These are phyloP conservation scores for Apis dorsata DNA, from an alignment of 1,140 invertebrate species.

Conservation along the genomic window DNA sequence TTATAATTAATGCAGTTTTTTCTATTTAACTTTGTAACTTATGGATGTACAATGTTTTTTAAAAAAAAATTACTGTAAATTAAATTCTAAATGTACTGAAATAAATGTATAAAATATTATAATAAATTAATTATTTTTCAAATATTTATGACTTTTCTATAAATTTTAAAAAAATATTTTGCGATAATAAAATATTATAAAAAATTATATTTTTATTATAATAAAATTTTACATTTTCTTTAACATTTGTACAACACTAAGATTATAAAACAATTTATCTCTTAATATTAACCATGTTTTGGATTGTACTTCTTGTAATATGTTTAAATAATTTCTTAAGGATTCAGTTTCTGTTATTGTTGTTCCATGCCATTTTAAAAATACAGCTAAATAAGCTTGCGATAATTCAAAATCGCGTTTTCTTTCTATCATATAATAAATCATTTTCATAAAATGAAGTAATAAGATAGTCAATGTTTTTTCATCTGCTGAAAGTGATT, in stretches of 20 bases:
- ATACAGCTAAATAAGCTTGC: constrained; percentile 94
- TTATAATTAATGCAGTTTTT: constrained; percentile 19
- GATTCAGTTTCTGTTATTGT: constrained; percentile 82
- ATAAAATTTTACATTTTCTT: constrained; percentile 82
- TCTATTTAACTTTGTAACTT: background rate
- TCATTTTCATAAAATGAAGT: constrained; percentile 89
- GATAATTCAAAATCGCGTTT: constrained; percentile 95
- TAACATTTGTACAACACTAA: constrained; percentile 88
- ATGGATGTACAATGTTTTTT: background rate
- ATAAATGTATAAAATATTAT: constrained; percentile 7
- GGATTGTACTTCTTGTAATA: constrained; percentile 82
- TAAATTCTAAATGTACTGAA: constrained; percentile 10
- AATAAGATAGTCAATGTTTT: constrained; percentile 86
- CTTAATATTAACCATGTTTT: constrained; percentile 86
- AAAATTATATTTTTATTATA: constrained; percentile 41
- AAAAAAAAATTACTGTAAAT: background rate
- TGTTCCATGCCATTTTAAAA: constrained; percentile 91
- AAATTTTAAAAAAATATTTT: background rate
- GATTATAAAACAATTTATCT: constrained; percentile 87
- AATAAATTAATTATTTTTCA: constrained; percentile 45
- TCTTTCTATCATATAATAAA: constrained; percentile 86
- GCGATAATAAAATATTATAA: background rate
- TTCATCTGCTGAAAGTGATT: constrained; percentile 86
- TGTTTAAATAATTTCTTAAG: constrained; percentile 82
- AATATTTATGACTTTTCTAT: background rate